phyloP scores from a whole-genome alignment of 2,113 vertebrate genomes.

The Microcebus jonahi region DNA sequence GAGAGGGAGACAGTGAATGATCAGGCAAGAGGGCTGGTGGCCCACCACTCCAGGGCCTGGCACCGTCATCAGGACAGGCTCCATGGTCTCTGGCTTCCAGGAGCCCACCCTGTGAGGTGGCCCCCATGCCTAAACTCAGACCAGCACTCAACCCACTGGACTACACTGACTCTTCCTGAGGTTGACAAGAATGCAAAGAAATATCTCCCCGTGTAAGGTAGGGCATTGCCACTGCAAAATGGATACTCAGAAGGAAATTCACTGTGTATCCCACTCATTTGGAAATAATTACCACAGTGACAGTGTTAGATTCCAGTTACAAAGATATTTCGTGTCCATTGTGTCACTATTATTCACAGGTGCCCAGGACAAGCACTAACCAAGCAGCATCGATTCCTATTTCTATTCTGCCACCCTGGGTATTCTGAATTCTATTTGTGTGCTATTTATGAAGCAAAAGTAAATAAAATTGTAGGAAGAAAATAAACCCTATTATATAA shows the following conservation, averaged over 20 bases:
- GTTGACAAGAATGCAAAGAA: not conserved
- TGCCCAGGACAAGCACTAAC: not conserved
- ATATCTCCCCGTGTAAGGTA: rapidly evolving
- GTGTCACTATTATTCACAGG: not conserved
- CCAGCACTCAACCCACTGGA: not conserved
- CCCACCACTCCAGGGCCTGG: not conserved
- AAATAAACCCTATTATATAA: not conserved
- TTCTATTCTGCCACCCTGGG: not conserved
- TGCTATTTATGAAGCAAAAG: not conserved
- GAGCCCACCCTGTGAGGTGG: not conserved
- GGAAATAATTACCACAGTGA: not conserved
- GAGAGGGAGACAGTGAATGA: rapidly evolving
- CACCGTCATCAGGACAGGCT: not conserved
- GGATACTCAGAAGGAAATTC: not conserved
- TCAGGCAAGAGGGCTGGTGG: not conserved
- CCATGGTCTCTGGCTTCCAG: too few relatives aligned
- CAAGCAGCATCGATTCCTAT: not conserved
- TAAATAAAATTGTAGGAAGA: not conserved
- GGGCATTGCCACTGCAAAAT: not conserved
- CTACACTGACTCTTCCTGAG: too few relatives aligned
- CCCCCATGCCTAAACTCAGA: not conserved
- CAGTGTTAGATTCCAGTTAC: not conserved
- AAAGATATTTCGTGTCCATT: not conserved
- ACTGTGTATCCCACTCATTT: not conserved
- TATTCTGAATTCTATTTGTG: too few relatives aligned